Evolutionary conservation across 2,888 invertebrate genomes (phyloP).

Genomic region (Erynnis tages): DNA sequence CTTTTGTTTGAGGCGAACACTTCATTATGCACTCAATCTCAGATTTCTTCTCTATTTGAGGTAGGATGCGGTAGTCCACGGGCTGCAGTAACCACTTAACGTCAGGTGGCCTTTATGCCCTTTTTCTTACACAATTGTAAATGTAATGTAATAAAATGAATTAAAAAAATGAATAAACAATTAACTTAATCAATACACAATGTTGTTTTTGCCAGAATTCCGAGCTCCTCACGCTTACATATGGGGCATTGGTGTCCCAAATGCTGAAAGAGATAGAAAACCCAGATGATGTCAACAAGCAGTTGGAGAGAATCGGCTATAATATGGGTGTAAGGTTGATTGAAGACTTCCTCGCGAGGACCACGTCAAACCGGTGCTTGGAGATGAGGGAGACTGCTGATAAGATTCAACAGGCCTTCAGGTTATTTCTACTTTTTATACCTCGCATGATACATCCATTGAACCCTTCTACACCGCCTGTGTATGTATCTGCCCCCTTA

Average conservation of each 20-base stretch:
- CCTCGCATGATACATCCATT: not conserved
- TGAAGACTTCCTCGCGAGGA: conserved; percentile 98
- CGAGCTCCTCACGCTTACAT: conserved; percentile 97
- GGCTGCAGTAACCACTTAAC: too few relatives aligned
- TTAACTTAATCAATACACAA: conserved; percentile 27
- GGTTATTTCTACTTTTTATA: conserved; percentile 44
- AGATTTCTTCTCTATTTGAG: too few relatives aligned
- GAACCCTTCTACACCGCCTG: not conserved
- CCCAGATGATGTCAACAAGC: conserved; percentile 98
- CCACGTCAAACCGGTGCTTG: conserved; percentile 92
- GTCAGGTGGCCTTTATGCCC: too few relatives aligned
- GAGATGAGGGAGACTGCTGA: conserved; percentile 99
- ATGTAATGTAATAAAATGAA: too few relatives aligned
- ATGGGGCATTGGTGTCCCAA: conserved; percentile 98
- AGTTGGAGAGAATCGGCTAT: conserved; percentile 96
- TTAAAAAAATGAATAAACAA: too few relatives aligned
- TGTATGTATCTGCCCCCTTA: too few relatives aligned
- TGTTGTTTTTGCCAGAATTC: conserved; percentile 96
- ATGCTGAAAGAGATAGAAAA: conserved; percentile 98
- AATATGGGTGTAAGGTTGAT: conserved; percentile 99
- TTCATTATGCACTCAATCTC: too few relatives aligned
- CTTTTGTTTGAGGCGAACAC: too few relatives aligned
- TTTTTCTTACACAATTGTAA: too few relatives aligned
- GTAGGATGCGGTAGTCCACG: too few relatives aligned
- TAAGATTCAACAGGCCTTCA: conserved; percentile 90